phyloP scores from a whole-genome alignment of 1,140 invertebrate genomes.

The Meloidogyne exigua region DNA sequence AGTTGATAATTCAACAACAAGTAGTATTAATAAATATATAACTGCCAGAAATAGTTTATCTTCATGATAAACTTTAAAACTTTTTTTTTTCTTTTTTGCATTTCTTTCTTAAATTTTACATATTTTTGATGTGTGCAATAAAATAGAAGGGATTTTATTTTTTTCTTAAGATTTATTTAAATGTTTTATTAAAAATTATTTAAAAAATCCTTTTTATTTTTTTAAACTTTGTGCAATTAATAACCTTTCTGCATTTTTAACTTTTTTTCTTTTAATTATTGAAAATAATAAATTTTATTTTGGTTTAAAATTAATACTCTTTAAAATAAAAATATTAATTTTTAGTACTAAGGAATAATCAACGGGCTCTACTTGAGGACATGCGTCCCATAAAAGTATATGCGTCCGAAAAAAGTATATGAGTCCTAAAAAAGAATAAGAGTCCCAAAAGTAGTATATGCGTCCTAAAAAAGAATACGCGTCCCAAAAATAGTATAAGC shows the following conservation, averaged over 20 bases:
- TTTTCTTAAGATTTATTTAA: background rate
- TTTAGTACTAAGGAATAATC: too few species aligned
- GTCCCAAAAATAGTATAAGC: too few species aligned
- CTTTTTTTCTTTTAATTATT: background rate
- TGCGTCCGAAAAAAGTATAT: too few species aligned
- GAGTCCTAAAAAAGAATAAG: too few species aligned
- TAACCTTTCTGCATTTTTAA: background rate
- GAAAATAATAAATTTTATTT: background rate
- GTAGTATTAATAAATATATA: background rate
- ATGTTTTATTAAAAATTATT: background rate
- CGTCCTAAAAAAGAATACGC: too few species aligned
- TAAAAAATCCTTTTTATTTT: background rate
- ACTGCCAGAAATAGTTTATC: constrained; percentile 4
- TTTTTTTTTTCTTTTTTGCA: background rate
- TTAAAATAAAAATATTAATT: background rate
- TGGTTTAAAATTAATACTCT: background rate
- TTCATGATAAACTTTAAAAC: background rate
- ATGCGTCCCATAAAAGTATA: too few species aligned
- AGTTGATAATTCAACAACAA: background rate
- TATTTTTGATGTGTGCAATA: background rate
- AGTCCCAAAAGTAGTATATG: too few species aligned
- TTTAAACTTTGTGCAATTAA: background rate
- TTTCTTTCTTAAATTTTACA: too few species aligned
- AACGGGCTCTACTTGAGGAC: too few species aligned
- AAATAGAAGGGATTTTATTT: background rate